Evolutionary conservation across 2,888 invertebrate genomes (phyloP), one percentile per base, ranked within the genome.

Genomic region (Sisyra terminalis): DNA sequence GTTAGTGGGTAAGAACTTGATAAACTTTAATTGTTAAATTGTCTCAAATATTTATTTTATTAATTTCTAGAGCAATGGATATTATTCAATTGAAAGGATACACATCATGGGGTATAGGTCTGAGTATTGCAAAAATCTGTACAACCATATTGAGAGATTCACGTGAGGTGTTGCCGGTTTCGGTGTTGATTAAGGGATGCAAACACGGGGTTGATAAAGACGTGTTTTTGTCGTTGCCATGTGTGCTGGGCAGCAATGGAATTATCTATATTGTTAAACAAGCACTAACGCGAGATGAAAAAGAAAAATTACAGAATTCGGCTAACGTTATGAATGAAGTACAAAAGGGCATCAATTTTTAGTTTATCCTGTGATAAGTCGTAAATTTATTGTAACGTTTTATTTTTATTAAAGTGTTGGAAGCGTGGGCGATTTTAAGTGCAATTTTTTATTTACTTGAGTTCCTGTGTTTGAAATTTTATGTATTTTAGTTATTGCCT

Each of bases 61-160:
- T 34, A n/a, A n/a, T 34, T 49, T 49, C 32, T 40, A 86, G 87
- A 53, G 87, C 87, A 1, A 83, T 84, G 58, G 80, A 86, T 55
- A 78, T 88, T 39, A 86, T 85, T 61, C 74, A 70, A 55, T 67
- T 84, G 52, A 88, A 87, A 65, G 86, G 86, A 3, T 87, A 86
- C 64, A 86, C 86, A 1, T 84, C 84, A 13, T 87, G 86, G 86
- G 87, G 85, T 24, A 85, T 87, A 51, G 86, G 86, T 2, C 66
- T 86, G 34, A 82, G 83, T 51, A 71, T 81, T 6, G 68, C 82
- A 2, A 69, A 77, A 50, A 63, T 88, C 37, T 73, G 75, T 11
- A 67, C 71, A 38, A 70, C 78, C 24, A 73, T 87, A 41, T 60
- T 87, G 40, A 66, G 73, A 46, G 83, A 87, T 55, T 71, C 75